Base-by-base conservation (phyloP, 2,888 invertebrate species). In the Falcaria lacertinaria region DNA sequence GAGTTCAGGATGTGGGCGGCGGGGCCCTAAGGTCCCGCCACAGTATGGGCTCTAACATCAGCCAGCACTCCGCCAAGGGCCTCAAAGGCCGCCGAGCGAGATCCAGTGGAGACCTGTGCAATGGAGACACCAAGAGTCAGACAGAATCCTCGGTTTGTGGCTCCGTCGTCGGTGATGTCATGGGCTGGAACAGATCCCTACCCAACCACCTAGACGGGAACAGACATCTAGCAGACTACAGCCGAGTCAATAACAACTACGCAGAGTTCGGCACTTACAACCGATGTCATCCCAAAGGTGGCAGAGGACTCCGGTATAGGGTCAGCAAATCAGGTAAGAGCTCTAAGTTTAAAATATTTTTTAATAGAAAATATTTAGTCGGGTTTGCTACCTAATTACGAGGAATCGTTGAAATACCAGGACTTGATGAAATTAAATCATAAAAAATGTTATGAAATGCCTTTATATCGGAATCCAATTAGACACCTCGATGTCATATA, bases 21-120 rank as follows among this genome's bases (percentile, higher is more conserved):
- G 87, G 87, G 84, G 71, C 87, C 85, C 50, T 87, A 74, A 85
- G 85, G 83, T 83, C 80, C 83, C 85, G 83, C 85, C 85, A 70
- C 69, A 91, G 80, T 66, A 94, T 94, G 94, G 94, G 94, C 75
- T 94, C 94, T 49, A 94, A 94, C 90, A 92, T 94, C 71, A 94
- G 94, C 89, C 92, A 94, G 53, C 94, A 93, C 78, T 93, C 92
- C 68, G 91, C 92, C 63, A 94, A 94, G 69, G 92, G 94, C 58
- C 91, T 94, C 39, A 92, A 92, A 45, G 94, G 94, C 49, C 90
- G 94, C 48, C 86, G 94, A 53, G 93, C 94, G 32, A 92, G 94
- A 58, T 94, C 94, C 50, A 94, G 93, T 60, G 94, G 94, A 34
- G 94, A 94, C 77, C 91, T 94, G 34, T 94, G 93, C 88, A 93